These are phyloP conservation scores for Gracilinanus agilis DNA, from an alignment of 2,113 vertebrate species.

Conservation along the genomic window DNA sequence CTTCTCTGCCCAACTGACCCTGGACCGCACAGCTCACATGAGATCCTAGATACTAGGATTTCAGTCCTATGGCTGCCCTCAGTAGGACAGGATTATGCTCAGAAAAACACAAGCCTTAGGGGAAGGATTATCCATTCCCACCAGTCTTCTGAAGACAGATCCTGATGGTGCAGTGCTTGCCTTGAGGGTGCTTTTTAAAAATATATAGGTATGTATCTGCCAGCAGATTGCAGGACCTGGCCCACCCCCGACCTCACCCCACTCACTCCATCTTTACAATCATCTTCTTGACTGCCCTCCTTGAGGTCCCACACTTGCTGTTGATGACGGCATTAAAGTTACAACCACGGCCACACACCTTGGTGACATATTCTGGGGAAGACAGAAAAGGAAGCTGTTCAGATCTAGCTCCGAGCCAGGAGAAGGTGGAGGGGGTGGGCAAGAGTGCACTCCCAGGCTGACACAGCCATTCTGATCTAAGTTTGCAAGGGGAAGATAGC, in stretches of 20 bases:
- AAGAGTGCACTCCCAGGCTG: not conserved
- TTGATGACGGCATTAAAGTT: conserved; percentile 65
- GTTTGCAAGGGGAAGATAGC: not conserved
- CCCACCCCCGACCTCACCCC: not conserved
- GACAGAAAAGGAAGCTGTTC: not conserved
- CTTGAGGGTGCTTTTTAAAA: not conserved
- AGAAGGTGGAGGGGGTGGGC: not conserved
- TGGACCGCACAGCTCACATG: fast-evolving
- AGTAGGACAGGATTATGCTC: not conserved
- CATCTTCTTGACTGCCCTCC: conserved; percentile 59
- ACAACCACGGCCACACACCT: conserved; percentile 55
- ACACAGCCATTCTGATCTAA: not conserved
- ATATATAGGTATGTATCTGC: not conserved
- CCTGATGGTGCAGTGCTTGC: not conserved
- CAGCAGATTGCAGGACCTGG: not conserved
- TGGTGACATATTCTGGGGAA: conserved; percentile 60
- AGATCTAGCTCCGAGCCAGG: not conserved
- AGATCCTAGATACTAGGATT: not conserved
- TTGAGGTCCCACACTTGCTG: conserved; percentile 65
- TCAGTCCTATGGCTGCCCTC: not conserved
- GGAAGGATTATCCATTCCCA: not conserved
- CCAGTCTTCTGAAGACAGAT: not conserved
- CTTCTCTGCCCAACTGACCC: not conserved
- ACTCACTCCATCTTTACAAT: conserved; percentile 26
- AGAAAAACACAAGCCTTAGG: not conserved